Evolutionary conservation across 2,113 vertebrate species (phyloP).

Genomic region (Sarotherodon lohbergeri): DNA sequence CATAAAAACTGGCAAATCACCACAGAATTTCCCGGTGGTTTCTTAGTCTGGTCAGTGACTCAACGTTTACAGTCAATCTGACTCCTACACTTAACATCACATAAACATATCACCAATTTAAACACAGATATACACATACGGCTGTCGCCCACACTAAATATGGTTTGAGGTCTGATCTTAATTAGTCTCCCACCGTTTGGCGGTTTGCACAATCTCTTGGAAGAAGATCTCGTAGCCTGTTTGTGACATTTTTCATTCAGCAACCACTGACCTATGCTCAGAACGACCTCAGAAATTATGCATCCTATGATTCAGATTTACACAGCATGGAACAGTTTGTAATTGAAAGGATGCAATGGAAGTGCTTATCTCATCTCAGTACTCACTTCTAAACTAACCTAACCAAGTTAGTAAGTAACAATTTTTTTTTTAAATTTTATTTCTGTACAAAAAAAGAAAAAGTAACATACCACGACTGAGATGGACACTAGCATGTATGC

Average conservation of each 20-base stretch:
- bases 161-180: neutral
- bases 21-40: constrained; percentile 11
- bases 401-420: neutral
- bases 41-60: constrained; percentile 5
- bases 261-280: neutral
- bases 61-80: constrained; percentile 1
- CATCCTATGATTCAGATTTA: neutral
- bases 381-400: neutral
- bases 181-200: neutral
- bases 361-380: neutral
- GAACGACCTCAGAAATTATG: neutral
- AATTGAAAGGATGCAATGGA: neutral
- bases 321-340: neutral
- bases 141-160: neutral
- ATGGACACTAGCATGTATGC: neutral
- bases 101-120: constrained; percentile 12
- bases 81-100: constrained; percentile 13
- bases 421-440: too few relatives aligned
- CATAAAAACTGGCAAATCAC: neutral
- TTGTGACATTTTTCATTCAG: neutral
- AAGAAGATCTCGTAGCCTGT: neutral
- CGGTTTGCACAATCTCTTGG: neutral
- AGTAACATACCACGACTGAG: neutral
- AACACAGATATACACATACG: constrained; percentile 15
- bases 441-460: neutral